Base-by-base conservation (phyloP, 2,888 invertebrate species). In the Emmelina monodactyla region DNA sequence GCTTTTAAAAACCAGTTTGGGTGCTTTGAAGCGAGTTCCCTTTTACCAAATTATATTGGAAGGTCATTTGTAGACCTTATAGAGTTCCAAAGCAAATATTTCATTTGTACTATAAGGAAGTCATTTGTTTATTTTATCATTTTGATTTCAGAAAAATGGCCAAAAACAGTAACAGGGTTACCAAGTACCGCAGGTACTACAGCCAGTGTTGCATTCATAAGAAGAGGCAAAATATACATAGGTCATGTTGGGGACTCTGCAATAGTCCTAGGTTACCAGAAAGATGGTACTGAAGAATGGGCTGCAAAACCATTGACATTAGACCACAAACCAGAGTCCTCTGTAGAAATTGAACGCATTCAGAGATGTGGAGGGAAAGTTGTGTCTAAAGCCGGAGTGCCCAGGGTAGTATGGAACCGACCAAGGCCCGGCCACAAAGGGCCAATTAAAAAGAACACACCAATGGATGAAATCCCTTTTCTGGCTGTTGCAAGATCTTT, bases 241-340 rank as follows among this genome's bases (percentile, higher is more conserved):
- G 98, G 97, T 2, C 98, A 98, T 80, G 97, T 98, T 1, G 98
- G 98, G n/a, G 98, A 98, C 73, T 97, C 97, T 0, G 94, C 92
- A 15, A 94, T 99, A 55, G 91, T 95, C 9, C 79, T 96, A 33
- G 95, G 94, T 13, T 89, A 88, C 62, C 88, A 91, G 61, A 87
- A 88, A 48, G 85, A 87, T 46, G 84, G 84, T 82, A 42, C 85
- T 47, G 81, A 83, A 25, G 83, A 84, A 44, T 95, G 94, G 94
- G 84, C 85, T 41, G 89, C 92, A 0, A 87, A 86, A 57, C 87
- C 90, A 6, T 68, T 97, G 37, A 97, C 96, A 1, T 85, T 86
- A 50, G 98, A 98, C 62, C 98, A 98, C 67, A 98, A 99, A 64
- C 98, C 98, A 0, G 97, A 97, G 63, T 89, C 88, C 38, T 83